Conservation (phyloP, 2,797 vertebrate species). For the Pipistrellus pipistrellus region DNA sequence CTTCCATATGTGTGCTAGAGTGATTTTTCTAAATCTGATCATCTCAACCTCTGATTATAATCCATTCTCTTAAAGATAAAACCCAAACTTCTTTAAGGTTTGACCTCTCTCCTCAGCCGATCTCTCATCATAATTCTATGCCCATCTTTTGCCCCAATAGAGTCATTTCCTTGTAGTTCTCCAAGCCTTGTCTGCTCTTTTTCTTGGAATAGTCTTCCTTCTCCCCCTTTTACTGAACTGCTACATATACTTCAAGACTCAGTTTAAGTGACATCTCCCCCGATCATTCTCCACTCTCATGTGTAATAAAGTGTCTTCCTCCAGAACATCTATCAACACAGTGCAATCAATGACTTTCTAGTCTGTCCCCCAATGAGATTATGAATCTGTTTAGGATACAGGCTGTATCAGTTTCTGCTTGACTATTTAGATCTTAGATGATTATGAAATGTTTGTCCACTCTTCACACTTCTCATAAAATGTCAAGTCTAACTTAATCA, state of each 20-base stretch:
- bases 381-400: not conserved
- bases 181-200: not conserved
- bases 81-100: constrained; percentile 4
- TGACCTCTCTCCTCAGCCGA: not conserved
- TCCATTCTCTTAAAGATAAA: constrained; percentile 33
- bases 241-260: not conserved
- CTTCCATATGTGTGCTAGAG: not conserved
- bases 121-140: not conserved
- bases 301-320: not conserved
- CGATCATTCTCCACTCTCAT: not conserved
- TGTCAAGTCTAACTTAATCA: not conserved
- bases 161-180: constrained; percentile 8
- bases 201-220: not conserved
- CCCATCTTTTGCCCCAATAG: not conserved
- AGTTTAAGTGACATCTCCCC: not conserved
- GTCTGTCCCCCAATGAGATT: not conserved
- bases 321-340: not conserved
- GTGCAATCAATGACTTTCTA: not conserved
- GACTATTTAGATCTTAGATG: not conserved
- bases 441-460: not conserved
- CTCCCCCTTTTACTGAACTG: not conserved
- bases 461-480: constrained; percentile 4
- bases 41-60: not conserved
- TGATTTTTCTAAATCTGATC: constrained; percentile 23
- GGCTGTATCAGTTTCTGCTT: constrained; percentile 13